Evolutionary conservation across 2,888 invertebrate genomes (phyloP).

Genomic region (Hirtodrosophila duncani): DNA sequence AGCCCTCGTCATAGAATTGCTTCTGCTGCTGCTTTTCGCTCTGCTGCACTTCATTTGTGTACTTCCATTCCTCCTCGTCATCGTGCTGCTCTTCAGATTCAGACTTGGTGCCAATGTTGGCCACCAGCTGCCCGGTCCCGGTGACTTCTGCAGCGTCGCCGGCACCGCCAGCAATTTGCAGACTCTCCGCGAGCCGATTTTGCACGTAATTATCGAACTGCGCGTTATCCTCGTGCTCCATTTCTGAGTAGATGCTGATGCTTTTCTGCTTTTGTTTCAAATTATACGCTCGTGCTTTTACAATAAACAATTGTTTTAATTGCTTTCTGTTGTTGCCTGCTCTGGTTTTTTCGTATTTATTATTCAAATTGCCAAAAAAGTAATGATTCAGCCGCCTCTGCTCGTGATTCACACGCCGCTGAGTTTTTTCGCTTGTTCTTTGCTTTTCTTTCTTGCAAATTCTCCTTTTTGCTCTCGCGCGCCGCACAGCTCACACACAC

Average conservation of each 20-base stretch:
- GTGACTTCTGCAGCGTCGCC: slow-evolving; percentile 41
- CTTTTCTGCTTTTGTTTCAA: slow-evolving; percentile 11
- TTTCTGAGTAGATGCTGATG: slow-evolving; percentile 29
- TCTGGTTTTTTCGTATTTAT: slow-evolving; percentile 16
- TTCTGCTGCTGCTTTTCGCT: slow-evolving; percentile 74
- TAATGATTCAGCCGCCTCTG: slow-evolving; percentile 47
- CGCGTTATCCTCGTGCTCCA: slow-evolving; percentile 76
- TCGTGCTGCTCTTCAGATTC: slow-evolving; percentile 66
- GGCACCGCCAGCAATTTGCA: slow-evolving; percentile 63
- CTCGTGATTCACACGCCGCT: slow-evolving; percentile 62
- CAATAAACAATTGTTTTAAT: slow-evolving; percentile 36
- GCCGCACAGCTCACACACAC: slow-evolving; percentile 33
- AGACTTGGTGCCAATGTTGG: slow-evolving; percentile 34
- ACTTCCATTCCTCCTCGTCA: slow-evolving; percentile 92
- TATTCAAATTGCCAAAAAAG: slow-evolving; percentile 31
- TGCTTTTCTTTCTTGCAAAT: slow-evolving; percentile 51
- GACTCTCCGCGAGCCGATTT: slow-evolving; percentile 68
- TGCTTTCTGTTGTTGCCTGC: slow-evolving; percentile 4
- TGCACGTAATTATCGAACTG: slow-evolving; percentile 68
- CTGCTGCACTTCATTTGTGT: slow-evolving; percentile 84
- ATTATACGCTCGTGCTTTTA: slow-evolving; percentile 26
- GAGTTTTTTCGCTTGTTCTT: slow-evolving; percentile 36
- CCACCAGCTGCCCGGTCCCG: slow-evolving; percentile 54
- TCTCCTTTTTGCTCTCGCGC: slow-evolving; percentile 41
- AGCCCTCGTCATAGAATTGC: slow-evolving; percentile 33